Conservation (phyloP, 1,140 invertebrate genomes). For the Adelges cooleyi region DNA sequence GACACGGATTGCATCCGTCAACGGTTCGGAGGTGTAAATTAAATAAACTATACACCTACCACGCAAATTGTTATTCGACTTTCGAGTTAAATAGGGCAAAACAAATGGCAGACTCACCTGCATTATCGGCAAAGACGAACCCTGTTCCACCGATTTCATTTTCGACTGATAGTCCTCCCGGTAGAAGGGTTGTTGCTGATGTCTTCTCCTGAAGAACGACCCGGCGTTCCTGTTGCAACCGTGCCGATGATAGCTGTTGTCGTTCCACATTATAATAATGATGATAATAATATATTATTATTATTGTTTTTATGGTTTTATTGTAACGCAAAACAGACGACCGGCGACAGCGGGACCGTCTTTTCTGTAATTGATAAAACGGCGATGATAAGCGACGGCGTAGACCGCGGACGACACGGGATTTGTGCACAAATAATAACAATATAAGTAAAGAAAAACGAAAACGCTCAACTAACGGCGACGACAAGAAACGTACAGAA, state of each 20-base stretch:
- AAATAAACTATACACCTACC: too few relatives aligned
- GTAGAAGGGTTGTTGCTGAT: neutral
- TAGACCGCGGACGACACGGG: too few relatives aligned
- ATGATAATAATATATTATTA: too few relatives aligned
- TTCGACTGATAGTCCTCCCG: slow-evolving; percentile 6
- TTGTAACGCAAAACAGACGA: neutral
- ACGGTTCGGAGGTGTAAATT: too few relatives aligned
- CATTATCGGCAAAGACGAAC: neutral
- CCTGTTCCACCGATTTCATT: slow-evolving; percentile 2
- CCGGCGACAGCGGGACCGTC: neutral
- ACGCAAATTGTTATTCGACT: too few relatives aligned
- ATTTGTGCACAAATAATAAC: neutral
- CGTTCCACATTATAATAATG: slow-evolving; percentile 5
- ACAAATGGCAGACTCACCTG: too few relatives aligned
- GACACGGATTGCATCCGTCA: too few relatives aligned
- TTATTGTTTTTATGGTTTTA: too few relatives aligned
- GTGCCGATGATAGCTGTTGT: neutral
- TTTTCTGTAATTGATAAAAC: neutral
- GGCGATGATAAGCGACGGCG: neutral
- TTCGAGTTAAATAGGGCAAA: too few relatives aligned
- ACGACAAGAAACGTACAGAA: neutral
- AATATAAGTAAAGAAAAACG: neutral
- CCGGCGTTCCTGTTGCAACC: neutral
- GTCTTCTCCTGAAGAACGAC: neutral
- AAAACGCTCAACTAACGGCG: neutral